Evolutionary conservation across 2,888 invertebrate genomes (phyloP).

Genomic region (Eustalomyia histrio): DNA sequence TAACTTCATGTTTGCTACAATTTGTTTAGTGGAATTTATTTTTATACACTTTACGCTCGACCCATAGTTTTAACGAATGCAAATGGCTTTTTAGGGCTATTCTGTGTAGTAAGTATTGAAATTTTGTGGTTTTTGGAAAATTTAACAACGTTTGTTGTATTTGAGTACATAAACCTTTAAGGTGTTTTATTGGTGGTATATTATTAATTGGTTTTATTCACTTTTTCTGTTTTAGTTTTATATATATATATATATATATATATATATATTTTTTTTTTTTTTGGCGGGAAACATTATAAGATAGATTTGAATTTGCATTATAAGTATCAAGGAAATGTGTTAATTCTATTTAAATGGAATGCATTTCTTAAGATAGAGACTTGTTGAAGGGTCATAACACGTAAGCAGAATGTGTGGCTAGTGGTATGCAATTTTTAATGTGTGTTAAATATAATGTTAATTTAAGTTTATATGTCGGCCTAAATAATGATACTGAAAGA

Average conservation of each 20-base stretch:
- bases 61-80: background rate
- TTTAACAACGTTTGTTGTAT: conserved; percentile 37
- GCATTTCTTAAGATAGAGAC: background rate
- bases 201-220: conserved; percentile 42
- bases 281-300: conserved; percentile 48
- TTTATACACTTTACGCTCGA: conserved; percentile 2
- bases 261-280: too few relatives aligned
- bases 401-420: background rate
- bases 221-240: background rate
- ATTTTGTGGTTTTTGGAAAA: conserved; percentile 44
- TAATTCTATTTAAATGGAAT: background rate
- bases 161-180: conserved; percentile 45
- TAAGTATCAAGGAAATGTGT: conserved; percentile 6
- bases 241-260: too few relatives aligned
- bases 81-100: conserved; percentile 37
- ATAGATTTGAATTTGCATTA: conserved; percentile 2
- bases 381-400: background rate
- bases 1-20: conserved; percentile 30
- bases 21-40: conserved; percentile 28
- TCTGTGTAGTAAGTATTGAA: conserved; percentile 41
- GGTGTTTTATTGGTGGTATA: conserved; percentile 29
- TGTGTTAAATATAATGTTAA: too few relatives aligned
- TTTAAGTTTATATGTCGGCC: too few relatives aligned
- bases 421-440: background rate
- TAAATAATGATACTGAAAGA: background rate